Evolutionary conservation across 2,888 invertebrate genomes (phyloP).

Genomic region (Lasioglossum zephyrum): DNA sequence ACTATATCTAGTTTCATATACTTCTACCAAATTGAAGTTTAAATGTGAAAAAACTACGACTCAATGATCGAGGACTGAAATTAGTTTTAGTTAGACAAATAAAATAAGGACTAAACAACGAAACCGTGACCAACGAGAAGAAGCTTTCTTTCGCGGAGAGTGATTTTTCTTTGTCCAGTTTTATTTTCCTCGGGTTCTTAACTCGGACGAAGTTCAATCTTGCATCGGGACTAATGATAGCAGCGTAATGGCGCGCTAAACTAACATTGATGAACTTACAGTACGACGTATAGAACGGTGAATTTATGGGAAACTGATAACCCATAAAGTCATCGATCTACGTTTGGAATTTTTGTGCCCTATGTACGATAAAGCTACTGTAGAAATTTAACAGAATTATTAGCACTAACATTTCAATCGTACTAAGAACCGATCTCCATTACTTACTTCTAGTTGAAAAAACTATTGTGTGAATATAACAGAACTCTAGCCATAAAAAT

Average conservation of each 20-base stretch:
- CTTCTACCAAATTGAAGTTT: not conserved
- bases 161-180: not conserved
- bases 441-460: not conserved
- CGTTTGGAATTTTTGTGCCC: not conserved
- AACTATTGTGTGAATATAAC: not conserved
- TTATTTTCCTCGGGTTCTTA: not conserved
- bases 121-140: not conserved
- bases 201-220: not conserved
- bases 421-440: not conserved
- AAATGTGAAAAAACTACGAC: not conserved
- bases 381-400: not conserved
- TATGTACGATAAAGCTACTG: no score
- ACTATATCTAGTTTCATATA: no score
- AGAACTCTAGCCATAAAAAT: not conserved
- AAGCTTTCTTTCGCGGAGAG: not conserved
- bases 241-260: constrained; percentile 38
- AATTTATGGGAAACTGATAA: constrained; percentile 49
- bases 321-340: constrained; percentile 21
- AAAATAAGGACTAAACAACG: not conserved
- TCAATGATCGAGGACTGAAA: not conserved
- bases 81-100: not conserved
- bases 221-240: not conserved
- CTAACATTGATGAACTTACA: constrained; percentile 33
- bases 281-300: constrained; percentile 16
- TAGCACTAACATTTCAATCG: not conserved